Evolutionary conservation across 2,113 vertebrate genomes (phyloP).

Genomic region (Motacilla tschutschensis): DNA sequence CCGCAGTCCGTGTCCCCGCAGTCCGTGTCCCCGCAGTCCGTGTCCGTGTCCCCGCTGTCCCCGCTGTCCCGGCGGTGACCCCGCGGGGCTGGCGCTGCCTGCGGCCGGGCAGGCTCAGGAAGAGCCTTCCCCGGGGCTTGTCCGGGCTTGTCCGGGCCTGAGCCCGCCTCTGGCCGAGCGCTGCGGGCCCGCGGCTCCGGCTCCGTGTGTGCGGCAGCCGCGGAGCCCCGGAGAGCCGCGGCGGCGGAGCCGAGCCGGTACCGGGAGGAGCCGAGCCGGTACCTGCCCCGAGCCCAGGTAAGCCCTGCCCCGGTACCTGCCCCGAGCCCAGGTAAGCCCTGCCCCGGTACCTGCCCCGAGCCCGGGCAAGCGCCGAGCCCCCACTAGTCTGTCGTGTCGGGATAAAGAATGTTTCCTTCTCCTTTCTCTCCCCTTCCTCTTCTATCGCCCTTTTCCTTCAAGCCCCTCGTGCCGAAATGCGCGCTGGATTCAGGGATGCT

Average conservation of each 20-base stretch:
- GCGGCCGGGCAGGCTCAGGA: background rate
- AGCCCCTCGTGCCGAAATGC: too few species aligned
- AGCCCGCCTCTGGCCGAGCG: background rate
- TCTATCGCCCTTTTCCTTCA: background rate
- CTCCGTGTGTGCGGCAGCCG: background rate
- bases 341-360: background rate
- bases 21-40: too few species aligned
- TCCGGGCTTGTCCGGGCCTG: constrained; percentile 63
- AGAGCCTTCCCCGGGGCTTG: constrained; percentile 48
- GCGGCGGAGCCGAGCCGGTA: background rate
- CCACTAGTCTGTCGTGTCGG: accelerated
- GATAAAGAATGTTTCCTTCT: background rate
- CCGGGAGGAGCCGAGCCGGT: too few species aligned
- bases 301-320: too few species aligned
- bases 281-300: too few species aligned
- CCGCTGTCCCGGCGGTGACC: too few species aligned
- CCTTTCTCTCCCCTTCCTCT: accelerated
- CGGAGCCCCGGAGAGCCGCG: background rate
- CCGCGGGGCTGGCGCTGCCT: background rate
- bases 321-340: too few species aligned
- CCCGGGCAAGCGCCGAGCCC: background rate
- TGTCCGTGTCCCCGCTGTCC: background rate
- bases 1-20: too few species aligned
- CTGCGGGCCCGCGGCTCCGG: background rate
- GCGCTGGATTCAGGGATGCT: accelerated